phyloP scores from a whole-genome alignment of 2,888 invertebrate genomes.

The Standfussiana lucernea region DNA sequence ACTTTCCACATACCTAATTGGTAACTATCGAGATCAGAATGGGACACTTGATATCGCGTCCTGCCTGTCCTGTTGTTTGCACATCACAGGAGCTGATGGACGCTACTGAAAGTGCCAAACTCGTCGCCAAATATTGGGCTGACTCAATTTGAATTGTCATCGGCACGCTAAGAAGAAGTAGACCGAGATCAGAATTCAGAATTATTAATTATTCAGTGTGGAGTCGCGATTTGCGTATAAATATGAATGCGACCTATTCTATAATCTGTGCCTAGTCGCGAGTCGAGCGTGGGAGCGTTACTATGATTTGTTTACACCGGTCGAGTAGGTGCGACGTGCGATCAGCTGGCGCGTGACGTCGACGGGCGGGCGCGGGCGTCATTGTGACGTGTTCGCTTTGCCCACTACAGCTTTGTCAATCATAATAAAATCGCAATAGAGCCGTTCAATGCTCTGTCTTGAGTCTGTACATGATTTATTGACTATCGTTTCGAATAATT shows the following conservation, averaged over 20 bases:
- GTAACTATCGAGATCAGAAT: too few species aligned
- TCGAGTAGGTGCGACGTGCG: slow-evolving; percentile 82
- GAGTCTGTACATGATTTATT: slow-evolving; percentile 16
- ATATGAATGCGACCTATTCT: slow-evolving; percentile 69
- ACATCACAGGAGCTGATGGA: too few species aligned
- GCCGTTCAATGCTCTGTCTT: slow-evolving; percentile 44
- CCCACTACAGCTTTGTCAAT: slow-evolving; percentile 65
- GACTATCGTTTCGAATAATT: slow-evolving; percentile 32
- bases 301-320: slow-evolving; percentile 89
- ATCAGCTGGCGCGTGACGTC: slow-evolving; percentile 87
- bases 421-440: slow-evolving; percentile 60
- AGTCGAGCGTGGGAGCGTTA: slow-evolving; percentile 83
- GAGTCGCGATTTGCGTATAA: slow-evolving; percentile 64
- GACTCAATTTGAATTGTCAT: too few species aligned
- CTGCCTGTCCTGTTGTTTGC: too few species aligned
- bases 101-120: too few species aligned
- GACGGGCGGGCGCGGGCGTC: slow-evolving; percentile 74
- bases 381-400: slow-evolving; percentile 73
- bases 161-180: too few species aligned
- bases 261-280: slow-evolving; percentile 62
- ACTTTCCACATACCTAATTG: slow-evolving; percentile 51
- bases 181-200: slow-evolving; percentile 37
- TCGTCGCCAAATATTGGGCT: too few species aligned
- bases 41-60: too few species aligned
- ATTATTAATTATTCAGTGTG: slow-evolving; percentile 52